Evolutionary conservation across 2,797 vertebrate genomes (phyloP).

Genomic region (Lates japonicus): DNA sequence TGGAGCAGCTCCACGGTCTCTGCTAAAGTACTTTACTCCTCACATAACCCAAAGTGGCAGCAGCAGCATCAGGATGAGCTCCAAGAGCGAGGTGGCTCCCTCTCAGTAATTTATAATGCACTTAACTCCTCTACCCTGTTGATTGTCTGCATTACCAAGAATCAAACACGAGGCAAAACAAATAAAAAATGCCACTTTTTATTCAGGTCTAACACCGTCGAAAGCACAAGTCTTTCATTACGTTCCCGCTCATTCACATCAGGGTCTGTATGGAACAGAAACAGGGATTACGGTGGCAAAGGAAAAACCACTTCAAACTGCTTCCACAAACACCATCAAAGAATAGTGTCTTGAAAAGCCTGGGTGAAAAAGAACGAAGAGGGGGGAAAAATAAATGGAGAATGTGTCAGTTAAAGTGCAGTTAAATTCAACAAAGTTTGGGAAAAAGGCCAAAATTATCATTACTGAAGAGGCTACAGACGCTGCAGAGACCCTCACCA

Average conservation of each 20-base stretch:
- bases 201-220: conserved; percentile 79
- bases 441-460: conserved; percentile 35
- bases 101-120: conserved; percentile 86
- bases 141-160: conserved; percentile 85
- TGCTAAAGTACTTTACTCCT: conserved; percentile 87
- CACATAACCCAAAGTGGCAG: conserved; percentile 89
- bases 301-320: conserved; percentile 72
- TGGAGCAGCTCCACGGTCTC: conserved; percentile 81
- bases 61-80: conserved; percentile 82
- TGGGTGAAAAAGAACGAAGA: conserved; percentile 29
- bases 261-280: conserved; percentile 69
- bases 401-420: conserved; percentile 38
- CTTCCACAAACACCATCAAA: conserved; percentile 73
- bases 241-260: conserved; percentile 68
- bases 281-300: conserved; percentile 76
- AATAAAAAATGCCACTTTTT: conserved; percentile 87
- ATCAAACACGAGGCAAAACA: conserved; percentile 81
- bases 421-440: conserved; percentile 52
- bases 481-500: conserved; percentile 31
- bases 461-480: conserved; percentile 42
- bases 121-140: conserved; percentile 86
- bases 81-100: conserved; percentile 83
- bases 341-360: conserved; percentile 54
- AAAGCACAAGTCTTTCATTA: conserved; percentile 84
- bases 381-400: conserved; percentile 51